Base-by-base conservation (phyloP, 2,797 vertebrate species). In the Gymnopithys bicolor region DNA sequence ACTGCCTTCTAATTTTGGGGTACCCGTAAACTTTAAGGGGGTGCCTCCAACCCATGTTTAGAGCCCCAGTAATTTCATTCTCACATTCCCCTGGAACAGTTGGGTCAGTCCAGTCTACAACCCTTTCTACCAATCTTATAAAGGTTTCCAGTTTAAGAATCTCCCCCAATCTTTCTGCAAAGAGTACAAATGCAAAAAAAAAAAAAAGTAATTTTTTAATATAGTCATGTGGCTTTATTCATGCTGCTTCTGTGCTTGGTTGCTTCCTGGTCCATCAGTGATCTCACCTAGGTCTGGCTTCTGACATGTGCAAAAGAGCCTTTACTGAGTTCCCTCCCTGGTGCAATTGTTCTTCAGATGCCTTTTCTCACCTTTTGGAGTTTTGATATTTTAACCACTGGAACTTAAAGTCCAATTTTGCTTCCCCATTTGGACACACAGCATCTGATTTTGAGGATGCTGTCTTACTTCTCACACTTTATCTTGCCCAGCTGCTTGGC, bases 41-140 rank as follows among this genome's bases (percentile, higher is more conserved):
- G 37, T 32, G 9, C n/a, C 33, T 70, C 45, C 19, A 55, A 13
- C 5, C 15, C 0, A 0, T 55, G 19, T 46, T 82, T 46, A 32
- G 49, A 59, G 11, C 9, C 66, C 9, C 9, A 28, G 45, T n/a
- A 67, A 11, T 41, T 91, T 75, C 33, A 27, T 1, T 1, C 3
- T 5, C 13, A 23, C 2, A 0, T 74, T 80, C 8, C 5, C 9
- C 27, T 63, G 8, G 45, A 70, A 56, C 23, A 45, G 43, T 5
- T 45, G 35, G 18, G 18, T 74, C 53, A 68, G 21, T 46, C 13
- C 28, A 41, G 37, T 17, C 39, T 64, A 6, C 41, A 66, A 73
- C 7, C 19, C 15, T 7, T 77, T 55, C 23, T 48, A 11, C 27
- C 45, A 80, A 19, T 28, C 14, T 64, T 63, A 10, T 59, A 28